phyloP scores from a whole-genome alignment of 2,797 vertebrate species.

The Antennarius maculatus region DNA sequence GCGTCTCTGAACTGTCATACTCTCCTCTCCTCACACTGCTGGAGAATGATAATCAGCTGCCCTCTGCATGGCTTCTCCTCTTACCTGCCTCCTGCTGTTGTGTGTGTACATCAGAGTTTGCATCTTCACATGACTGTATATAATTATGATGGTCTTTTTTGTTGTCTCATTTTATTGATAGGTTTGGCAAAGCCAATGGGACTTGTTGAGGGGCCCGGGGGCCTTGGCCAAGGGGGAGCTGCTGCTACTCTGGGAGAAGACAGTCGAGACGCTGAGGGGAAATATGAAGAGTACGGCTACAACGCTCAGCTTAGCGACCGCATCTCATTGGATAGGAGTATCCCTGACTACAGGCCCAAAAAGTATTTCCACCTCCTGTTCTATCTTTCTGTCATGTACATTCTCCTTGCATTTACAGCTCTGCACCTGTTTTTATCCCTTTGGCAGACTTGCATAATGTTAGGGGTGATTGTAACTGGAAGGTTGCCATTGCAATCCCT shows the following conservation, averaged over 20 bases:
- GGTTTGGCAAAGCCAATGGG: conserved; percentile 97
- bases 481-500: conserved; percentile 36
- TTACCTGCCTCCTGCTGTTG: conserved; percentile 37
- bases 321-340: conserved; percentile 95
- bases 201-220: conserved; percentile 95
- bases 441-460: conserved; percentile 11
- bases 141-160: conserved; percentile 33
- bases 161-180: conserved; percentile 63
- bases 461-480: conserved; percentile 23
- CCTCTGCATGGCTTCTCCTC: conserved; percentile 33
- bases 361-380: conserved; percentile 82
- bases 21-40: conserved; percentile 36
- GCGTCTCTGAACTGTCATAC: conserved; percentile 48
- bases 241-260: conserved; percentile 92
- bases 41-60: conserved; percentile 53
- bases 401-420: conserved; percentile 21
- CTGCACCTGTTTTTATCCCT: conserved; percentile 22
- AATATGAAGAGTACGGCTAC: conserved; percentile 96
- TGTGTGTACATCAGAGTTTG: neutral
- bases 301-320: conserved; percentile 96
- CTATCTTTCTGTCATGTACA: conserved; percentile 19
- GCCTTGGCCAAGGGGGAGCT: conserved; percentile 92
- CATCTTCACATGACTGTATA: neutral
- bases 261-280: conserved; percentile 87
- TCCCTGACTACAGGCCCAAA: conserved; percentile 97